These are phyloP conservation scores for Actinia tenebrosa DNA, from an alignment of 64 coral and sea anemone species.

Conservation along the genomic window DNA sequence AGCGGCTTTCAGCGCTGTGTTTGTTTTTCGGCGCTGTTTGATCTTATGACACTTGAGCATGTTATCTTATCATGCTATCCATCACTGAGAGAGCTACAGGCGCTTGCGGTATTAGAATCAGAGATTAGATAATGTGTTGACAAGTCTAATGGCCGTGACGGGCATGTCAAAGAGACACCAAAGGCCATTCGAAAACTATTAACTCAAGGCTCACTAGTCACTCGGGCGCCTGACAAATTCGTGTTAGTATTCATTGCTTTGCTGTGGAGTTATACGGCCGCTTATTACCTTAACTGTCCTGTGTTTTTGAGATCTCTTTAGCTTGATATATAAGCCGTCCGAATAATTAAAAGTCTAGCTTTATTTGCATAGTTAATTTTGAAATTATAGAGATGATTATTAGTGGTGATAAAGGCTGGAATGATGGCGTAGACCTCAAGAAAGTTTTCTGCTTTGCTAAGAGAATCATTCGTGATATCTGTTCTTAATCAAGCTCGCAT, in stretches of 20 bases:
- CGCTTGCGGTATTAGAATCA: slow-evolving; percentile 68
- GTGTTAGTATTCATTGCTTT: not conserved
- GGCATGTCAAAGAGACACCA: slow-evolving; percentile 90
- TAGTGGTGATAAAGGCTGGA: slow-evolving; percentile 62
- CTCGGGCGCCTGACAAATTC: slow-evolving; percentile 21
- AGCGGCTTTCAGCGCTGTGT: slow-evolving; percentile 61
- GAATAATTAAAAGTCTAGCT: not conserved
- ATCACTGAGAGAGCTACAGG: slow-evolving; percentile 68
- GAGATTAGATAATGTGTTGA: slow-evolving; percentile 99
- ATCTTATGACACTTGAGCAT: slow-evolving; percentile 64
- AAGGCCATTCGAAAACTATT: slow-evolving; percentile 84
- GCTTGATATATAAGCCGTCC: not conserved
- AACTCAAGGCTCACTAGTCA: slow-evolving; percentile 10
- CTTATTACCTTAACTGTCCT: not conserved
- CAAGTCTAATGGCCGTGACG: slow-evolving; percentile 93
- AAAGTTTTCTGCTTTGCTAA: not conserved
- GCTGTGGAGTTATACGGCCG: not conserved
- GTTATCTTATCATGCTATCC: slow-evolving; percentile 97
- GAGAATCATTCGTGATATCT: not conserved
- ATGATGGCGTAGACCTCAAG: not conserved
- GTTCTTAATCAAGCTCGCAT: not conserved
- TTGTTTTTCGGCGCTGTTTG: slow-evolving; percentile 78
- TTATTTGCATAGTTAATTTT: slow-evolving; percentile 95
- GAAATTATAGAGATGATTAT: slow-evolving; percentile 87
- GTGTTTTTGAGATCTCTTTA: slow-evolving; percentile 18